Evolutionary conservation across 1,140 invertebrate genomes (phyloP).

Genomic region (Lineus longissimus): DNA sequence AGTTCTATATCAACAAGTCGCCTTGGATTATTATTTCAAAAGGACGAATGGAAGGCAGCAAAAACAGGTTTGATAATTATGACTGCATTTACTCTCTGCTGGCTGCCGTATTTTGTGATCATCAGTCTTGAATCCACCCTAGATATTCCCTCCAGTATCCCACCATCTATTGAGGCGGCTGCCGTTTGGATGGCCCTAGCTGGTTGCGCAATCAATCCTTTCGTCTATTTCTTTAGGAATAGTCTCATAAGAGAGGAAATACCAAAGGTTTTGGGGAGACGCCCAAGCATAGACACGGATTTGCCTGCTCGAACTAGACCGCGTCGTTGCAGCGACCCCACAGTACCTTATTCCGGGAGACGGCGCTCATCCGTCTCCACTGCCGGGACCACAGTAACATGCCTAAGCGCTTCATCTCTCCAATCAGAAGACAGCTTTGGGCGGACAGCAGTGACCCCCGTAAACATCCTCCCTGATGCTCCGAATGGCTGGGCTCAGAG

Average conservation of each 20-base stretch:
- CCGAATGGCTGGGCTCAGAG: too few species aligned
- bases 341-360: neutral
- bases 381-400: neutral
- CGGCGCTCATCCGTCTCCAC: constrained; percentile 5
- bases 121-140: constrained; percentile 41
- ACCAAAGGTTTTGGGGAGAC: constrained; percentile 22
- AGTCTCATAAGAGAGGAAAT: constrained; percentile 50
- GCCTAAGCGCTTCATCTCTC: neutral
- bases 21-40: constrained; percentile 37
- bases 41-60: constrained; percentile 60
- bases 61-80: constrained; percentile 59
- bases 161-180: constrained; percentile 28
- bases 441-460: neutral
- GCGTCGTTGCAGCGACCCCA: neutral
- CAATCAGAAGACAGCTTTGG: neutral
- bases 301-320: neutral
- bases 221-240: constrained; percentile 61
- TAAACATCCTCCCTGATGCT: too few species aligned
- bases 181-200: constrained; percentile 46
- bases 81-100: constrained; percentile 58
- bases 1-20: constrained; percentile 2
- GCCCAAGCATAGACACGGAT: neutral
- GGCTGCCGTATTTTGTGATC: constrained; percentile 58
- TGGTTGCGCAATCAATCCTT: constrained; percentile 55
- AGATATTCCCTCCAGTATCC: constrained; percentile 29